Evolutionary conservation across 2,888 invertebrate species (phyloP).

Genomic region (Mimachlamys varia): DNA sequence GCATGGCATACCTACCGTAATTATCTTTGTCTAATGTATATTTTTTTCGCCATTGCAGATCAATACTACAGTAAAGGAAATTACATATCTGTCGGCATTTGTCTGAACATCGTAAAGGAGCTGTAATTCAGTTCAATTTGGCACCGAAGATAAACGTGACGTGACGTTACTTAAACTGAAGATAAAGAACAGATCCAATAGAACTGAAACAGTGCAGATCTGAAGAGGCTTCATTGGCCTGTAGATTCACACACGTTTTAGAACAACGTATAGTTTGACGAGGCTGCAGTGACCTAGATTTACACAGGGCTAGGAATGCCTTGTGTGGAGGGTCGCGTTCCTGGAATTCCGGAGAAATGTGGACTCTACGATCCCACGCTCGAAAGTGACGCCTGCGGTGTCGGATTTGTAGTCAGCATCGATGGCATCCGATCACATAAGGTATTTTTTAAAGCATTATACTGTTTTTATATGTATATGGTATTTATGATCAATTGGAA

Average conservation of each 20-base stretch:
- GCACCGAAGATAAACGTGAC: neutral
- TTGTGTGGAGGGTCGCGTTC: conserved; percentile 55
- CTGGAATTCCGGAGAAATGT: conserved; percentile 70
- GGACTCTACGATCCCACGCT: conserved; percentile 97
- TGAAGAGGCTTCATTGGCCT: neutral
- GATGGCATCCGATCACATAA: conserved; percentile 96
- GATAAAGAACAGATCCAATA: neutral
- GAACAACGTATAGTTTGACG: neutral
- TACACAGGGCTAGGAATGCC: conserved; percentile 53
- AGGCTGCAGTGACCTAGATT: conserved; percentile 23
- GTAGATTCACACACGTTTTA: neutral
- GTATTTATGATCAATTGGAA: no score
- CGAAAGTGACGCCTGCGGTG: conserved; percentile 99
- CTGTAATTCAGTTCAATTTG: neutral
- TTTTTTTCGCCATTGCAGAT: neutral
- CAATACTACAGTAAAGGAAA: neutral
- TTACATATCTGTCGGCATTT: neutral
- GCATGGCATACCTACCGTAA: neutral
- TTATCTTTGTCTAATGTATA: neutral
- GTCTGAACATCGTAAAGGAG: neutral
- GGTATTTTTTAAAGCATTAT: conserved; percentile 80
- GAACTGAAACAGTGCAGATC: neutral
- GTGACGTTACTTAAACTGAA: neutral
- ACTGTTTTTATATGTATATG: no score
- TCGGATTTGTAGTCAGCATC: conserved; percentile 99